Evolutionary conservation across 1,140 invertebrate genomes (phyloP).

Genomic region (Plutomurus gul): DNA sequence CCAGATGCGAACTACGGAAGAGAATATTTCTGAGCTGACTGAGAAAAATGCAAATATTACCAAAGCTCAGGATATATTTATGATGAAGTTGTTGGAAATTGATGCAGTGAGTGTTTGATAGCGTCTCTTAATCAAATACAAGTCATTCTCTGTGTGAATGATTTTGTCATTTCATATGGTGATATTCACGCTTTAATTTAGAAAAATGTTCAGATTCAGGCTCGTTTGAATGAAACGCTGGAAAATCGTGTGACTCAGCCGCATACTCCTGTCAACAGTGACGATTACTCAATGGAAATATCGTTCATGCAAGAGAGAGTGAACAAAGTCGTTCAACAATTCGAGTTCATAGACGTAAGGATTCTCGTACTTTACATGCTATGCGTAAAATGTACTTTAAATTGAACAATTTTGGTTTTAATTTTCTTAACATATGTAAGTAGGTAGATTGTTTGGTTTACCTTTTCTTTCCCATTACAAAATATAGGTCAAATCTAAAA

Average conservation of each 20-base stretch:
- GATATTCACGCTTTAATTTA: not conserved
- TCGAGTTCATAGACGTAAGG: slow-evolving; percentile 43
- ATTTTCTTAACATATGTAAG: too few relatives aligned
- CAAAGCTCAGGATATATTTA: slow-evolving; percentile 35
- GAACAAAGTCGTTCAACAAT: slow-evolving; percentile 38
- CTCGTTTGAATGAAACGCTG: not conserved
- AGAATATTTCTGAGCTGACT: not conserved
- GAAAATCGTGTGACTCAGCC: not conserved
- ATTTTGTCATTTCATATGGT: not conserved
- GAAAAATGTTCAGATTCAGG: not conserved
- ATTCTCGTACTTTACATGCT: too few relatives aligned
- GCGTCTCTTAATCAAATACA: too few relatives aligned
- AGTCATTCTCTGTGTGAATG: not conserved
- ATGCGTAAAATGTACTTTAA: too few relatives aligned
- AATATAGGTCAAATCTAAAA: too few relatives aligned
- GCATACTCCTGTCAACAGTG: not conserved
- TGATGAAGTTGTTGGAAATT: slow-evolving; percentile 35
- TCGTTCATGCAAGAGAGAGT: slow-evolving; percentile 3
- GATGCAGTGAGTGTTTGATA: slow-evolving; percentile 38
- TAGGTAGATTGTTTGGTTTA: too few relatives aligned
- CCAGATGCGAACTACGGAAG: not conserved
- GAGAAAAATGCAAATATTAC: slow-evolving; percentile 8
- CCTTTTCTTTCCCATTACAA: too few relatives aligned
- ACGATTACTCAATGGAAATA: slow-evolving; percentile 13
- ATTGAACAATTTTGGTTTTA: too few relatives aligned